Evolutionary conservation across 2,888 invertebrate species (phyloP), one percentile per base, ranked within the genome.

Genomic region (Patella depressa): DNA sequence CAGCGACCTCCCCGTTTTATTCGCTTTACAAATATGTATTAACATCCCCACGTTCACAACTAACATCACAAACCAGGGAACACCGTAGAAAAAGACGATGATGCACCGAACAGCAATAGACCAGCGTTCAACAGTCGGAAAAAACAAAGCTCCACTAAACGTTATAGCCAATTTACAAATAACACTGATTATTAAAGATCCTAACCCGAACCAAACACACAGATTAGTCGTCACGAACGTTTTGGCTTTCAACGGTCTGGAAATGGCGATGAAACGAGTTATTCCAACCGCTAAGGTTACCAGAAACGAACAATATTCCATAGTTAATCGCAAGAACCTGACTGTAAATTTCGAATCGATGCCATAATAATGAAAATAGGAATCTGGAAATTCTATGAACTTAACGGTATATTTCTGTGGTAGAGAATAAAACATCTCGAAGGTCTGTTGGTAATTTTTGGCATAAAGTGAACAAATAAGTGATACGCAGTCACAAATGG

Each of bases 21-120:
- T 65, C 65, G 24, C 24, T 19, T 24, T n/a, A 65, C 65, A 65
- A 12, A 65, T 24, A 24, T 65, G 65, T 12, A 65, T 65, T 19
- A 65, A 65, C 65, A 65, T 65, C 3, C 65, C 65, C 3, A 14
- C 19, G 14, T 65, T 65, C 24, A 65, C 65, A n/a, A 65, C 65
- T 24, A 65, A 65, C 65, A 65, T 65, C 65, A 65, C 65, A 65
- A 65, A 65, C 65, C 65, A 65, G 2, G 65, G 65, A 2, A 65
- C 11, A 7, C 65, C 65, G 3, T 65, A 65, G 65, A 65, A 65
- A 24, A 65, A 65, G n/a, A 65, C 65, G 19, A 65, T 65, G 19
- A 65, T 65, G 12, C 65, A 65, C 19, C 65, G n/a, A 11, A 65
- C 24, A 15, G 65, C 65, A 9, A 65, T 65, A 9, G 65, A 12